Evolutionary conservation across 2,888 invertebrate species (phyloP).

Genomic region (Sycophila texana): DNA sequence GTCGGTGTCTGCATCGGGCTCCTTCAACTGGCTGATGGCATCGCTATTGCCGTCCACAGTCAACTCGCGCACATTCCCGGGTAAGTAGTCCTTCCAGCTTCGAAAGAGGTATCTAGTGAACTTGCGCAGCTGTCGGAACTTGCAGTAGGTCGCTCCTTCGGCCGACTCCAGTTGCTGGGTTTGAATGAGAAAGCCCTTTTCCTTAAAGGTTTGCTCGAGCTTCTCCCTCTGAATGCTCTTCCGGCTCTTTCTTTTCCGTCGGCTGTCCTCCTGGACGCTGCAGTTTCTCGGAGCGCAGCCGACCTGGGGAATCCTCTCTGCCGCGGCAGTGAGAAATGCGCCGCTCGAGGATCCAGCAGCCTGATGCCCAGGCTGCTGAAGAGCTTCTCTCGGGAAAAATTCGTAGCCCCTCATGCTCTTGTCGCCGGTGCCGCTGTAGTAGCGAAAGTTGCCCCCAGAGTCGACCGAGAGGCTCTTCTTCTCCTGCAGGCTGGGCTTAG

Average conservation of each 20-base stretch:
- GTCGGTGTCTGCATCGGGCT: conserved; percentile 34
- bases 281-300: conserved; percentile 4
- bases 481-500: conserved; percentile 91
- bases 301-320: conserved; percentile 75
- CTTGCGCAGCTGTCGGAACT: conserved; percentile 92
- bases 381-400: conserved; percentile 84
- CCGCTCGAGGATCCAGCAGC: conserved; percentile 77
- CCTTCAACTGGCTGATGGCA: conserved; percentile 25
- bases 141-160: conserved; percentile 95
- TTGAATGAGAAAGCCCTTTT: conserved; percentile 94
- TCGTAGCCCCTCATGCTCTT: conserved; percentile 87
- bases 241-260: conserved; percentile 83
- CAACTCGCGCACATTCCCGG: conserved; percentile 81
- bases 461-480: conserved; percentile 95
- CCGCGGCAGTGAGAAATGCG: conserved; percentile 75
- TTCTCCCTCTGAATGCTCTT: conserved; percentile 92
- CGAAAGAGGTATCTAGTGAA: conserved; percentile 93
- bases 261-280: conserved; percentile 42
- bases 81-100: conserved; percentile 95
- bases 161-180: conserved; percentile 95
- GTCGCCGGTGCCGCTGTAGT: conserved; percentile 90
- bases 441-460: conserved; percentile 91
- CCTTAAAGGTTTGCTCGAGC: conserved; percentile 93
- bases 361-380: conserved; percentile 78
- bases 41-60: conserved; percentile 28